Conservation (phyloP, 2,113 vertebrate species). For the Gavia stellata region DNA sequence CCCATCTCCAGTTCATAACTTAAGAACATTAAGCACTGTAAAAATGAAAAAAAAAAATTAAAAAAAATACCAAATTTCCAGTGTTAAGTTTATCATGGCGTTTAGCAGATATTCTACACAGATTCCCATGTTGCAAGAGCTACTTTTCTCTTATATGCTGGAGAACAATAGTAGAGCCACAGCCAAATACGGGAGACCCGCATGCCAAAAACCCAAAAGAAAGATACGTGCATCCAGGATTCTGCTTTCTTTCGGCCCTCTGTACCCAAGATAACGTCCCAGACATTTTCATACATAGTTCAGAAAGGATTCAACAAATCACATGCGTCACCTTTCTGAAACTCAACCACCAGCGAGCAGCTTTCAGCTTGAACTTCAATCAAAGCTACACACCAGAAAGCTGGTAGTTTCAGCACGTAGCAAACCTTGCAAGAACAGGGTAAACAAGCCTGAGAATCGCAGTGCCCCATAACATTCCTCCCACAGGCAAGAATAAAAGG, state of each 20-base stretch:
- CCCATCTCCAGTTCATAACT: not conserved
- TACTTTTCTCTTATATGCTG: not conserved
- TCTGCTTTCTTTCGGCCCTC: not conserved
- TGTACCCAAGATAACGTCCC: not conserved
- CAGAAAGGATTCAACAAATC: not conserved
- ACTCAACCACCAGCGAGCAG: not conserved
- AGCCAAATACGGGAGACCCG: not conserved
- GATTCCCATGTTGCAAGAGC: not conserved
- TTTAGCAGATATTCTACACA: not conserved
- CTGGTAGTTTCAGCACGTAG: not conserved
- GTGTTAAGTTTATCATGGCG: not conserved
- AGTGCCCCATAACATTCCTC: not conserved
- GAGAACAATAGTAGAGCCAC: not conserved
- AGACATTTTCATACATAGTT: not conserved
- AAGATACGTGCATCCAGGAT: not conserved
- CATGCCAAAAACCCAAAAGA: not conserved
- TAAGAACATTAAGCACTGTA: not conserved
- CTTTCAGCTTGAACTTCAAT: not conserved
- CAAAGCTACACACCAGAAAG: not conserved
- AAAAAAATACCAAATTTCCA: not conserved
- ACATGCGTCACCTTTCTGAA: not conserved
- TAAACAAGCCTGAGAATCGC: not conserved
- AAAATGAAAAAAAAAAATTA: not conserved
- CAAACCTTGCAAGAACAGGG: not conserved
- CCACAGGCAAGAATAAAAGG: not conserved